These are phyloP conservation scores for Macrotus californicus DNA, from an alignment of 2,113 vertebrate species.

Conservation along the genomic window DNA sequence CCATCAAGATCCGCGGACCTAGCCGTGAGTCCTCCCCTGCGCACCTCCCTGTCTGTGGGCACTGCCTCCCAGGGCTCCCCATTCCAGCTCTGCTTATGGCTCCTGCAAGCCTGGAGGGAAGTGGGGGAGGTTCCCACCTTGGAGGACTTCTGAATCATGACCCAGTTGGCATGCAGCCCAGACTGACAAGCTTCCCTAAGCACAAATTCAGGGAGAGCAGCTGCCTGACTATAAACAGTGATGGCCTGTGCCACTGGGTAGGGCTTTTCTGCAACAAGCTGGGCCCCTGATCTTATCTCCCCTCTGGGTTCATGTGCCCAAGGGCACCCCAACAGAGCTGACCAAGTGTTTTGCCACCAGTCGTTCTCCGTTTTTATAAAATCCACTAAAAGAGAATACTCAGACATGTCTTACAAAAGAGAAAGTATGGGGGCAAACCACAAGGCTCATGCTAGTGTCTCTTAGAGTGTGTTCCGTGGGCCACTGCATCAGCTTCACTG, in stretches of 20 bases:
- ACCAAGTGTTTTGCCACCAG: background rate
- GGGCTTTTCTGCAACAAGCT: background rate
- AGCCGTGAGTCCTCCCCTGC: slow-evolving; percentile 88
- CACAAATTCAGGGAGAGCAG: background rate
- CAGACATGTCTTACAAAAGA: background rate
- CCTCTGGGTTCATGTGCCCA: background rate
- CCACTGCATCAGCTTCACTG: background rate
- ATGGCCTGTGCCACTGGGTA: background rate
- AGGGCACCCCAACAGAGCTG: background rate
- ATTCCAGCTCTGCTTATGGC: background rate
- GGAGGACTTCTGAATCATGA: slow-evolving; percentile 25
- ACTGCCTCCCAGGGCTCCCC: background rate
- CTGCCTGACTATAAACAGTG: background rate
- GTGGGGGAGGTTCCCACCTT: background rate
- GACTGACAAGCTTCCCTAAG: background rate
- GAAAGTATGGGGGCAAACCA: too few relatives aligned
- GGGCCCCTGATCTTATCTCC: background rate
- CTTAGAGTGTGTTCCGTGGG: rapidly evolving
- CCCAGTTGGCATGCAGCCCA: slow-evolving; percentile 27
- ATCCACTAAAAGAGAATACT: background rate
- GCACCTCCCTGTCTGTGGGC: background rate
- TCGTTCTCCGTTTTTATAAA: background rate
- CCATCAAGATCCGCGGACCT: slow-evolving; percentile 97
- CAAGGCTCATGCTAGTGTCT: background rate
- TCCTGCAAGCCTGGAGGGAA: background rate